These are phyloP conservation scores for Meriones unguiculatus DNA, from an alignment of 2,113 vertebrate species.

Conservation along the genomic window DNA sequence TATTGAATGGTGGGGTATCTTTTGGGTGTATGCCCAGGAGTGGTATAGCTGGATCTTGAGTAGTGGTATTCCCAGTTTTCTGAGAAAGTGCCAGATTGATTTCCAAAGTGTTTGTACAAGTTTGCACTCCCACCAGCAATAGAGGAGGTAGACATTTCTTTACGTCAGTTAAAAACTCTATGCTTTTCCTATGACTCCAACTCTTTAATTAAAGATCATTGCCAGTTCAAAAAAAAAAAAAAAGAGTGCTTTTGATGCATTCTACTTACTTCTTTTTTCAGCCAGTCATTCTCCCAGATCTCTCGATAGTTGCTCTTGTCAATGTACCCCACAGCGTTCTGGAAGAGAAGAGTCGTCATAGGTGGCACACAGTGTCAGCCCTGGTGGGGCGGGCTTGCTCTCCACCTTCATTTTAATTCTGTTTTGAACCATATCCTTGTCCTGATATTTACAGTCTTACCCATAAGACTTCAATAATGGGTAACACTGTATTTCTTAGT, in stretches of 20 bases:
- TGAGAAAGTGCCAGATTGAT: too few species aligned
- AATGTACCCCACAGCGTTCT: conserved; percentile 87
- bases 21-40: too few species aligned
- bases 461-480: background rate
- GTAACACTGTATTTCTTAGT: background rate
- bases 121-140: too few species aligned
- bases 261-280: conserved; percentile 89
- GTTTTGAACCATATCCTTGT: background rate
- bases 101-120: too few species aligned
- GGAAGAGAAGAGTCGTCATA: conserved; percentile 69
- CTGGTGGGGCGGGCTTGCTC: background rate
- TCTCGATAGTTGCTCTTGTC: conserved; percentile 83
- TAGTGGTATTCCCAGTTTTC: too few species aligned
- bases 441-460: conserved; percentile 18
- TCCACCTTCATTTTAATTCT: conserved; percentile 33
- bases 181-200: conserved; percentile 15
- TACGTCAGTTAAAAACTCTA: background rate
- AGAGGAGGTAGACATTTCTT: conserved; percentile 1
- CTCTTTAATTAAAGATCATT: conserved; percentile 6
- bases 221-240: background rate
- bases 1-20: too few species aligned
- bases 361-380: background rate
- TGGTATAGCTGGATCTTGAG: too few species aligned
- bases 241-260: background rate
- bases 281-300: conserved; percentile 89